Conservation (phyloP, 2,113 vertebrate genomes). For the Cervus canadensis region DNA sequence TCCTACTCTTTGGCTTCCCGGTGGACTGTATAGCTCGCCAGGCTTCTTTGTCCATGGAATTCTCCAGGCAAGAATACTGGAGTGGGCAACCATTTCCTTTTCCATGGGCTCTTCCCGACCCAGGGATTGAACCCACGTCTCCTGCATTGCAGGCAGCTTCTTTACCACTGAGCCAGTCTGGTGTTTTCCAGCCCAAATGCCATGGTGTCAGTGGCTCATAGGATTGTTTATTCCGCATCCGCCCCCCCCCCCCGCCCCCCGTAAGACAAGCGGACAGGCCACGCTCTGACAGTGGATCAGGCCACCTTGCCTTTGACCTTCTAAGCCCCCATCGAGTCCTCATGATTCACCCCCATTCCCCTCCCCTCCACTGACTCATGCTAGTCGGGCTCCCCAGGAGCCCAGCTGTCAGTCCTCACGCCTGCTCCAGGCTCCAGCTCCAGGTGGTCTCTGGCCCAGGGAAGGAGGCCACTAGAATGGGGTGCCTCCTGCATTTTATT, state of each 20-base stretch:
- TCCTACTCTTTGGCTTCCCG: neutral
- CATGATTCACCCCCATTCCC: accelerated
- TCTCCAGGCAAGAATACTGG: neutral
- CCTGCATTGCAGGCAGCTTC: neutral
- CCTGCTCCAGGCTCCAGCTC: neutral
- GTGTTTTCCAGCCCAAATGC: neutral
- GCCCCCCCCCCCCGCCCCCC: accelerated
- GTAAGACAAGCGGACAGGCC: accelerated
- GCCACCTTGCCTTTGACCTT: neutral
- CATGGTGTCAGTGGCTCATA: neutral
- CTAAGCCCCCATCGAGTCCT: neutral
- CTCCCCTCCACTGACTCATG: neutral
- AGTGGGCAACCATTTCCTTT: neutral
- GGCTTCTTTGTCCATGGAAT: neutral
- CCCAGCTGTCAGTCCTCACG: neutral
- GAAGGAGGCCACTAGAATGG: neutral
- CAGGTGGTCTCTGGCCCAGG: neutral
- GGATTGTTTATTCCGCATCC: neutral
- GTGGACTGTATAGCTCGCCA: neutral
- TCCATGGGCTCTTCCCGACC: neutral
- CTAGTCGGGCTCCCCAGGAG: neutral
- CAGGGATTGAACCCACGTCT: neutral
- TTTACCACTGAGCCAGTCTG: neutral
- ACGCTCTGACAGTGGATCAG: no score
- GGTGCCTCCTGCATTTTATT: neutral